A percentile compares a stretch with the other conserved stretches of the same genome.
Evolutionary conservation across 2,113 vertebrate genomes (phyloP).

Genomic region (Halichoerus grypus): DNA sequence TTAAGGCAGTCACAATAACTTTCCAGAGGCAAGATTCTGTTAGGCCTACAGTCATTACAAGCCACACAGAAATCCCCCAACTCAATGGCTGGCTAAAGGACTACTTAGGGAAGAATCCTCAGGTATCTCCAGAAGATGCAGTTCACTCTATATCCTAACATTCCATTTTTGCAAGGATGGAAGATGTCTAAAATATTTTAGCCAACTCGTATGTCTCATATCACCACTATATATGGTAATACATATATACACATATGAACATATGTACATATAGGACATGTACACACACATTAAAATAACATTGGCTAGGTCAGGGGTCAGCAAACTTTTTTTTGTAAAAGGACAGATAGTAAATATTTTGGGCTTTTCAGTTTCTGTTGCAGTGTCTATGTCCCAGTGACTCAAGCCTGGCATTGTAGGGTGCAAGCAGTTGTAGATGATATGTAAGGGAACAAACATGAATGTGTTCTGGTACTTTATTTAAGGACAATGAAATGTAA

Average conservation of each 20-base stretch:
- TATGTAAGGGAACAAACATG: not conserved
- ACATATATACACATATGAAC: not conserved
- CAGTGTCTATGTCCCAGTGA: not conserved
- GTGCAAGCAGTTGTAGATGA: not conserved
- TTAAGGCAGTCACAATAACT: not conserved
- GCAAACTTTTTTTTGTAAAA: not conserved
- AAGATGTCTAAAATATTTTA: not conserved
- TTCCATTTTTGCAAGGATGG: not conserved
- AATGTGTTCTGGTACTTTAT: not conserved
- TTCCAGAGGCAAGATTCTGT: not conserved
- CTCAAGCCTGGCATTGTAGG: rapidly evolving
- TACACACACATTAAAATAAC: not conserved
- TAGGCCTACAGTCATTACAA: not conserved
- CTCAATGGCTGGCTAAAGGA: not conserved
- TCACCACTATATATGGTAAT: not conserved
- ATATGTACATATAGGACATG: not conserved
- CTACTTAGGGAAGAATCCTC: not conserved
- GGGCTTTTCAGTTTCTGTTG: not conserved
- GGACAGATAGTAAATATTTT: not conserved
- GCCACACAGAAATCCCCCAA: not conserved
- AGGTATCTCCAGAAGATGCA: not conserved
- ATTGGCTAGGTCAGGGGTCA: not conserved
- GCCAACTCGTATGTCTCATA: not conserved
- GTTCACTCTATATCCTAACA: not conserved
- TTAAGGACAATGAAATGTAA: not conserved